These are phyloP conservation scores for Tinamus major DNA, from an alignment of 2,797 vertebrate genomes.

Conservation along the genomic window DNA sequence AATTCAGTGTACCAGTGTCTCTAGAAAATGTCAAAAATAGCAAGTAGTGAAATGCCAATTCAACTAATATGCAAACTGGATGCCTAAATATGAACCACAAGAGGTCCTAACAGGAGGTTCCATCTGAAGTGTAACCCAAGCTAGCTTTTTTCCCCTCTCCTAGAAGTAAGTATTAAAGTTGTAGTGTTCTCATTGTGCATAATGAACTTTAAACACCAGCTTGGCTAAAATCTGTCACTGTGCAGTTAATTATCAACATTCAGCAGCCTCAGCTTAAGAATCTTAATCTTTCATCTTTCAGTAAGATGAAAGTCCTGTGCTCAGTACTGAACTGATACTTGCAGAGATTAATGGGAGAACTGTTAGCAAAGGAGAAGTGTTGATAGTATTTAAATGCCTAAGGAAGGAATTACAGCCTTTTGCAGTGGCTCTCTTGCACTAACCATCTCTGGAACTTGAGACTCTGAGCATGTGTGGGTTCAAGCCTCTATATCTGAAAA, in stretches of 20 bases:
- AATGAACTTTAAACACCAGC: background rate
- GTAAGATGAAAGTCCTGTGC: slow-evolving; percentile 1
- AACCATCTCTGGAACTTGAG: background rate
- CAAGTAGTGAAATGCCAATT: background rate
- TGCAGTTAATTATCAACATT: background rate
- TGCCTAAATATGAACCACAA: background rate
- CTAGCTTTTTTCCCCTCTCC: background rate
- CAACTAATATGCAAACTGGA: background rate
- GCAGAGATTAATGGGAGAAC: slow-evolving; percentile 4
- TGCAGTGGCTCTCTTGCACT: background rate
- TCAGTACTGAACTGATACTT: background rate
- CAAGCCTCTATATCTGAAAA: background rate
- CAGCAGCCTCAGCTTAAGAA: background rate
- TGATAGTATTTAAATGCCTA: slow-evolving; percentile 35
- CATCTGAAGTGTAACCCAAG: background rate
- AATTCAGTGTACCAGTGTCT: background rate
- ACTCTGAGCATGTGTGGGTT: background rate
- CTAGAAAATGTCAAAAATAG: background rate
- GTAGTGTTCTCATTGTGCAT: background rate
- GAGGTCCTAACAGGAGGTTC: background rate
- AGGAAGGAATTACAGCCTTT: background rate
- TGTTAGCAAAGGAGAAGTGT: background rate
- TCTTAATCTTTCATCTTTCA: background rate
- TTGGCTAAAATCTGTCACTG: background rate
- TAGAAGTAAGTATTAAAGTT: background rate